Conservation (phyloP, 2,113 vertebrate species). For the Scatophagus argus region DNA sequence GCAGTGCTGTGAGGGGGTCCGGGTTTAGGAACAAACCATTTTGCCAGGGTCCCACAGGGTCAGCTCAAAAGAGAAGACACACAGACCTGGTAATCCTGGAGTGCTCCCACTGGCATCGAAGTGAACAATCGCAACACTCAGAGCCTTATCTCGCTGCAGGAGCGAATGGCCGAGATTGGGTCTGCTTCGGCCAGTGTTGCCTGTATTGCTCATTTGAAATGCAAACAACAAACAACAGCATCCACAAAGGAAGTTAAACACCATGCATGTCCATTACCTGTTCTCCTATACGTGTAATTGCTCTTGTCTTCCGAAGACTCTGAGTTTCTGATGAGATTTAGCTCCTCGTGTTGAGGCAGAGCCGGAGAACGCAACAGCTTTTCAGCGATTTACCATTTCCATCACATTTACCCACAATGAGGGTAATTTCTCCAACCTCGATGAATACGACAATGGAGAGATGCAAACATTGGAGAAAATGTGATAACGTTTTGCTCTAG, state of each 20-base stretch:
- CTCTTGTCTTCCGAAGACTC: not conserved
- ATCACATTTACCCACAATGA: slow-evolving; percentile 42
- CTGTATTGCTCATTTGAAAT: slow-evolving; percentile 57
- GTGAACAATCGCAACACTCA: slow-evolving; percentile 39
- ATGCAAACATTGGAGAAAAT: slow-evolving; percentile 8
- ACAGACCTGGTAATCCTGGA: slow-evolving; percentile 50
- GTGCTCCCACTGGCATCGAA: slow-evolving; percentile 34
- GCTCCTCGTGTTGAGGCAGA: slow-evolving; percentile 4
- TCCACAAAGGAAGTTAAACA: slow-evolving; percentile 10
- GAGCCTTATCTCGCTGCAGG: slow-evolving; percentile 43
- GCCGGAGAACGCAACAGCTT: slow-evolving; percentile 16
- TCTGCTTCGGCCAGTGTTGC: slow-evolving; percentile 25
- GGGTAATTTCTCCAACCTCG: slow-evolving; percentile 32
- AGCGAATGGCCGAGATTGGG: slow-evolving; percentile 37
- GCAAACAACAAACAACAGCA: slow-evolving; percentile 20
- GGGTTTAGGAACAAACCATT: slow-evolving; percentile 65
- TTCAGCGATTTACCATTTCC: slow-evolving; percentile 38
- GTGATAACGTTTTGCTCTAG: slow-evolving; percentile 5
- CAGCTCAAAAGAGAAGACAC: slow-evolving; percentile 56
- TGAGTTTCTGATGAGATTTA: not conserved
- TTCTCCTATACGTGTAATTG: slow-evolving; percentile 9
- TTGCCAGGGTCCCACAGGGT: slow-evolving; percentile 45
- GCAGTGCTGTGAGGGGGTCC: slow-evolving; percentile 37
- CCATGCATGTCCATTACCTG: slow-evolving; percentile 13
- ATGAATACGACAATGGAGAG: slow-evolving; percentile 20